Base-by-base conservation (phyloP, 23 tunicate species). In the Halocynthia roretzi region DNA sequence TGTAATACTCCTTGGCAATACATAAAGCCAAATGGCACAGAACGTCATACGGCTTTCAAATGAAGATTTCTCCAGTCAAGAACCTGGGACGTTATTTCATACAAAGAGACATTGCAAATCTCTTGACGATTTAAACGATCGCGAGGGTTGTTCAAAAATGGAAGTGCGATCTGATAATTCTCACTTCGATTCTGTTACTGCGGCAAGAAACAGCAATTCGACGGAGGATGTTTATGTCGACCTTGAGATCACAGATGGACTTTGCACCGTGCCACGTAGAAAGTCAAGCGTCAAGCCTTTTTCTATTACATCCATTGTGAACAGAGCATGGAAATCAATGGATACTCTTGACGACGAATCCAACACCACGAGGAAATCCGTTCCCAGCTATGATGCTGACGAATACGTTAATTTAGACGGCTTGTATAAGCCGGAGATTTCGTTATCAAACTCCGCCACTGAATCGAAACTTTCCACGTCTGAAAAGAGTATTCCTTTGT, bases 311-410 rank as follows among this genome's bases (percentile, higher is more conserved):
- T 72, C 78, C 51, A 85, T 84, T 51, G 50, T 85, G 19, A 83
- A 77, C 68, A 63, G 87, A 57, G 75, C 77, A 67, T 83, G 87
- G 81, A 83, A 72, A 50, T 83, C 87, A 20, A 76, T 71, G 76
- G 62, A 80, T 54, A 70, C 73, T 7, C 76, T 80, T 50, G 83
- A 80, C 48, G 55, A 69, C 15, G 83, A 80, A 7, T 66, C 73
- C 77, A 72, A 72, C 54, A n/a, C 17, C 64, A 60, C 64, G 64
- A 60, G 17, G 4, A 60, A 1, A 60, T 15, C 64, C 10, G 54
- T 18, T 72, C 54, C 77, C 54, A 72, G 55, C 77, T 72, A 52
- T 23, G 17, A 72, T 19, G 5, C 14, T 11, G 22, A n/a, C 72
- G 22, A 67, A 17, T 17, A n/a, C 22, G 22, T 15, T 11, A 67